These are phyloP conservation scores for Pegoplata infirma DNA, from an alignment of 2,888 invertebrate species.

Conservation along the genomic window DNA sequence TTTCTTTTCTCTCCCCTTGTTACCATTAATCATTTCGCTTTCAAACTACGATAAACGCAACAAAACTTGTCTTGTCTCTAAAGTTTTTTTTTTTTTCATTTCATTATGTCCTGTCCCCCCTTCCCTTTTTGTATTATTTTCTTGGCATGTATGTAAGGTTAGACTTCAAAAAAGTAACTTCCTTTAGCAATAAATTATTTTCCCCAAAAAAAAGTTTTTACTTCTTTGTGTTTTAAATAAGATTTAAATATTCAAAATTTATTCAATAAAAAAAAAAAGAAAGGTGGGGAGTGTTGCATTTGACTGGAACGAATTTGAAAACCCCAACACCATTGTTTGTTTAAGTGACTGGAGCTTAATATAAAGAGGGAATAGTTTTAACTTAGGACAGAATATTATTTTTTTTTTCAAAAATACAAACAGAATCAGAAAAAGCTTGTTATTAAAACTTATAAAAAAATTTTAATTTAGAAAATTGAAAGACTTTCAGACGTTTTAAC, in stretches of 20 bases:
- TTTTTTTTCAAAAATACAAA: too few relatives aligned
- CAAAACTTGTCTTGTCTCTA: constrained; percentile 59
- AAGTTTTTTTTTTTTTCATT: constrained; percentile 21
- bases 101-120: constrained; percentile 43
- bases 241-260: constrained; percentile 15
- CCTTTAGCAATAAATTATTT: constrained; percentile 60
- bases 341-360: background rate
- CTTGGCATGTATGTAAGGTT: constrained; percentile 29
- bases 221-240: constrained; percentile 27
- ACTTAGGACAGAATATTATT: too few relatives aligned
- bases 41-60: constrained; percentile 50
- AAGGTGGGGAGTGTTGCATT: background rate
- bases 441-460: too few relatives aligned
- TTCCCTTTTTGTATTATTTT: constrained; percentile 32
- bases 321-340: background rate
- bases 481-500: too few relatives aligned
- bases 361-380: too few relatives aligned
- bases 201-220: constrained; percentile 17
- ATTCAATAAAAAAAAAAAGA: background rate
- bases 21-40: constrained; percentile 60
- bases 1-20: constrained; percentile 18
- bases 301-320: background rate
- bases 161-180: constrained; percentile 36
- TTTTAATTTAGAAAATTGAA: too few relatives aligned
- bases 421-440: too few relatives aligned